A percentile compares a stretch with the other conserved stretches of the same genome.
Conservation (phyloP, 2,888 invertebrate species). For the Polymixis flavicincta region DNA sequence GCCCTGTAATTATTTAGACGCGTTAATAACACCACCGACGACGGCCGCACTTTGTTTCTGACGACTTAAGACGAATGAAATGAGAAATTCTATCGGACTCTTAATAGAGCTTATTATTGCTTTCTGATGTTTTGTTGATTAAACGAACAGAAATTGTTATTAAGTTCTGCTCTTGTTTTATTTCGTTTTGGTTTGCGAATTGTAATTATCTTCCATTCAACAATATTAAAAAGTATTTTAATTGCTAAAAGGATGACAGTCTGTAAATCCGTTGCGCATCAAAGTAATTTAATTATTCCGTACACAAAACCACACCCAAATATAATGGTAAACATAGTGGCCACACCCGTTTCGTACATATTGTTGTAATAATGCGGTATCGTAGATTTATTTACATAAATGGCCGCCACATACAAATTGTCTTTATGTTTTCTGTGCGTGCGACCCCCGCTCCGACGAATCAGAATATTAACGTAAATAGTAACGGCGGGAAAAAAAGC, state of each 20-base stretch:
- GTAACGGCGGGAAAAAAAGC: slow-evolving; percentile 89
- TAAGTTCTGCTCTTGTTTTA: slow-evolving; percentile 73
- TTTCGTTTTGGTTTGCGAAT: slow-evolving; percentile 77
- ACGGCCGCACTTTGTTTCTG: slow-evolving; percentile 89
- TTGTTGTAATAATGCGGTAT: slow-evolving; percentile 86
- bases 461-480: slow-evolving; percentile 90
- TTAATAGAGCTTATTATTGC: slow-evolving; percentile 88
- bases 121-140: slow-evolving; percentile 89
- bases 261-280: slow-evolving; percentile 68
- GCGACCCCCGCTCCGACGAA: slow-evolving; percentile 87
- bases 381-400: slow-evolving; percentile 90
- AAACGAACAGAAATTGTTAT: slow-evolving; percentile 84
- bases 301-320: slow-evolving; percentile 82
- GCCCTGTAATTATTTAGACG: slow-evolving; percentile 91
- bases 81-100: slow-evolving; percentile 89
- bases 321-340: slow-evolving; percentile 82
- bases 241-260: slow-evolving; percentile 55
- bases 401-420: slow-evolving; percentile 88
- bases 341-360: slow-evolving; percentile 84
- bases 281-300: slow-evolving; percentile 76
- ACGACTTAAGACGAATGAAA: slow-evolving; percentile 90
- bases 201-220: slow-evolving; percentile 71
- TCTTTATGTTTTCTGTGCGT: slow-evolving; percentile 90
- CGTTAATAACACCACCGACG: slow-evolving; percentile 90
- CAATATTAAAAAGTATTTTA: slow-evolving; percentile 52